Evolutionary conservation across 2,113 vertebrate genomes (phyloP), one percentile per base, ranked within the genome.

Genomic region (Apodemus speciosus): DNA sequence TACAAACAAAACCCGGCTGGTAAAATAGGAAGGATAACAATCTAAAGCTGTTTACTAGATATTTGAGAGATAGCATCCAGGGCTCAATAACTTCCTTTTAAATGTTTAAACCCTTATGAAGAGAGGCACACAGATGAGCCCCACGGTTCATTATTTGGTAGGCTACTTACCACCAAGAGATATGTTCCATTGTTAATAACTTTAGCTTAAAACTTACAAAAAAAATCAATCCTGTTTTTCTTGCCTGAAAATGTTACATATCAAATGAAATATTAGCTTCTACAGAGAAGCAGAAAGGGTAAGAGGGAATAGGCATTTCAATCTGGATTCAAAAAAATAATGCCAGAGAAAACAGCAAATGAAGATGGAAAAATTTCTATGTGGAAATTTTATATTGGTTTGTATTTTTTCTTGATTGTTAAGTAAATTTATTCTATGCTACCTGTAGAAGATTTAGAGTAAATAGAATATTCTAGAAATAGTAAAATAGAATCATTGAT

Each of bases 51-150:
- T 81, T 93, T 60, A 85, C 18, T 43, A 75, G 58, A 93, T 23
- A 11, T 83, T 85, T 83, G 73, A 80, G 27, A 92, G 49, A 73
- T 6, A 92, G 25, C 15, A 49, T 83, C 90, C 35, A 14, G 49
- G 18, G 27, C 68, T 81, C 69, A 43, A 77, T 92, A 30, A 15
- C 40, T 93, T 32, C 46, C 21, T 95, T 94, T 76, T 79, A 89
- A 83, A 10, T 90, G 85, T 85, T 94, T 71, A 85, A 93, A 72
- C 27, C 91, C 15, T 93, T 73, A 88, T 60, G 18, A 64, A 93
- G n/a, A 3, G 0, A 92, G 56, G 20, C 14, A 89, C 56, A 75
- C 18, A 91, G 30, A 92, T 51, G 23, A 89, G 8, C 23, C 30
- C 32, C 43, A 18, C 23, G 62, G 80, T 68, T 86, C 72, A 86